Percentiles rank a stretch among this genome's conserved stretches.
Evolutionary conservation across 2,888 invertebrate genomes (phyloP).

Genomic region (Drosophila borborema): DNA sequence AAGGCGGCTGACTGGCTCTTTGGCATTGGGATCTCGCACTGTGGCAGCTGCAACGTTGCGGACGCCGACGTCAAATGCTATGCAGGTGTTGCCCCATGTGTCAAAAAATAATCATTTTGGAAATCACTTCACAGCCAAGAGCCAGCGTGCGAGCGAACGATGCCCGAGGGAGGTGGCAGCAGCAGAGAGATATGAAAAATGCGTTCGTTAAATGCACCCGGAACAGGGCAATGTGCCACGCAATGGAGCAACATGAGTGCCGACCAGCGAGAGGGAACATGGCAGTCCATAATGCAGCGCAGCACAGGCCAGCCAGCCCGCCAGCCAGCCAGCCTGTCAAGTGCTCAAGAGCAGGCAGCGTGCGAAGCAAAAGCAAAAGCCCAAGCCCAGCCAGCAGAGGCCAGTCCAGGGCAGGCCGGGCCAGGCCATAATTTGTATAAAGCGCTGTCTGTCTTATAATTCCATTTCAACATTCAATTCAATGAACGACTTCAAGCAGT

Average conservation of each 20-base stretch:
- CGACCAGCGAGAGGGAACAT: neutral
- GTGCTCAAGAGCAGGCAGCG: conserved; percentile 32
- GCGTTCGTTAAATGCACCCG: conserved; percentile 67
- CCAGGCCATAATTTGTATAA: conserved; percentile 56
- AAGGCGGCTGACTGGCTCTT: conserved; percentile 43
- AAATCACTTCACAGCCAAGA: conserved; percentile 69
- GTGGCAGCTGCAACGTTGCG: conserved; percentile 66
- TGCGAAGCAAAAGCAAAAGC: conserved; percentile 28
- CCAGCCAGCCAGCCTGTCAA: conserved; percentile 25
- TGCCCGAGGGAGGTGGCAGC: neutral
- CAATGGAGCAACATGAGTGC: conserved; percentile 6
- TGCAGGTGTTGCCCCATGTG: conserved; percentile 79
- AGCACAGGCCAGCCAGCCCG: conserved; percentile 7
- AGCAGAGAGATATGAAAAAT: conserved; percentile 67
- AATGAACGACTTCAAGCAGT: conserved; percentile 65
- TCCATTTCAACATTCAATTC: conserved; percentile 69
- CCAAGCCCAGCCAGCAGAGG: conserved; percentile 4
- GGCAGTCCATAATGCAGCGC: conserved; percentile 29
- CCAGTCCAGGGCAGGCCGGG: conserved; percentile 14
- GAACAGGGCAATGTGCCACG: conserved; percentile 32
- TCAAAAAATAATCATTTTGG: conserved; percentile 79
- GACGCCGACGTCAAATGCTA: conserved; percentile 52
- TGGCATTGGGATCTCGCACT: conserved; percentile 32
- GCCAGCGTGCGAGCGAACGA: neutral
- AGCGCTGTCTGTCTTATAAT: conserved; percentile 60